Evolutionary conservation across 2,888 invertebrate genomes (phyloP), one percentile per base, ranked within the genome.

Genomic region (Omphaloscelis lunosa): DNA sequence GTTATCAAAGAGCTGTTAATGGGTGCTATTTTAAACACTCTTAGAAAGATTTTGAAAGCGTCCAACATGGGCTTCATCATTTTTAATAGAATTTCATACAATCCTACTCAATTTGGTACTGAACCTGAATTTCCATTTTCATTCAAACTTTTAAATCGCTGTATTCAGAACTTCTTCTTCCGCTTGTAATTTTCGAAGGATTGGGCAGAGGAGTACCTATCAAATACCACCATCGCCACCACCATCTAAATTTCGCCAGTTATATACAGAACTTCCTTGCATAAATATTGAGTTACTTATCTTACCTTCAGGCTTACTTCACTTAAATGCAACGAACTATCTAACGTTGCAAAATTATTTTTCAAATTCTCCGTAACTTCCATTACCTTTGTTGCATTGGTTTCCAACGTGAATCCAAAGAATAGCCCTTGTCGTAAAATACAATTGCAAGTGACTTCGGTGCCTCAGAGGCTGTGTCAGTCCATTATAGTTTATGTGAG

Each of bases 391-490:
- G 23, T 74, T 45, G 15, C 9, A 56, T 34, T 73, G 51, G 34
- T 56, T 58, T 62, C 17, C 17, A 48, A 27, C 2, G 11, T 29
- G 75, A 29, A 27, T 53, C 27, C 23, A 61, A 82, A 61, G n/a
- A 79, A 62, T 53, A 67, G 62, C 61, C 34, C 53, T 45, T 61
- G 45, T 78, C 80, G 62, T 86, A 68, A 86, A 80, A n/a, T 72
- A 72, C 69, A 74, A 80, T 63, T 70, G 75, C 63, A 51, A 51
- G 58, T 68, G 41, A 67, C 72, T 70, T 58, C 67, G 58, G 58
- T n/a, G 29, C 39, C 48, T 74, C 53, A 69, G 61, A 72, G 27
- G 23, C 39, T 63, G 68, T 62, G 39, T 2, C 34, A 23, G 15
- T 27, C 67, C 34, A 78, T 82, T 76, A 66, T 56, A 73, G 53